Evolutionary conservation across 2,113 vertebrate species (phyloP).

Genomic region (Zonotrichia leucophrys): DNA sequence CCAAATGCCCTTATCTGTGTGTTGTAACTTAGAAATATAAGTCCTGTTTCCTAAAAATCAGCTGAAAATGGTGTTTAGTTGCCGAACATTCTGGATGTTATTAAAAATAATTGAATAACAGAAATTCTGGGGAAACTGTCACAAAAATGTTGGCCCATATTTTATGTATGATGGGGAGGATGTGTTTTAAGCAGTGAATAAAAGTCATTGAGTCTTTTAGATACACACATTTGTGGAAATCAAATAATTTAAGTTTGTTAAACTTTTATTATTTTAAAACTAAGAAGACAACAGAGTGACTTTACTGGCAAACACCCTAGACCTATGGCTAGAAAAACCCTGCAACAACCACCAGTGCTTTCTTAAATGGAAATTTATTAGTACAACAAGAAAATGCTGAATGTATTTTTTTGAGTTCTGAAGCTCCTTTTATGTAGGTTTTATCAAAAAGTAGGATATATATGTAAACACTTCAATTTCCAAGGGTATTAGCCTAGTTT

Average conservation of each 20-base stretch:
- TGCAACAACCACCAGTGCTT: background rate
- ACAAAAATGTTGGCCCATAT: background rate
- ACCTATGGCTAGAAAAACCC: background rate
- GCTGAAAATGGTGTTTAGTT: background rate
- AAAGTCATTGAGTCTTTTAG: background rate
- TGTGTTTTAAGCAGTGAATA: background rate
- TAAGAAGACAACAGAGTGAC: background rate
- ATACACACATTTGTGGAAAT: background rate
- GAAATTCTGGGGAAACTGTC: background rate
- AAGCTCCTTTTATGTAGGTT: slow-evolving; percentile 29
- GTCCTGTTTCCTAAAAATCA: background rate
- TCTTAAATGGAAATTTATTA: background rate
- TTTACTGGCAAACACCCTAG: background rate
- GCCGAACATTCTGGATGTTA: background rate
- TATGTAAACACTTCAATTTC: slow-evolving; percentile 34
- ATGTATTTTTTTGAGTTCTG: background rate
- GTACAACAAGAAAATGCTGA: background rate
- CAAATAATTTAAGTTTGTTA: background rate
- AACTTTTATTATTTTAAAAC: background rate
- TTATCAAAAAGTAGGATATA: slow-evolving; percentile 30
- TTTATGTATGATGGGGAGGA: background rate
- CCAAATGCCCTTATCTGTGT: background rate
- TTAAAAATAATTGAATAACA: background rate
- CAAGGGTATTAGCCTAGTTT: slow-evolving; percentile 43
- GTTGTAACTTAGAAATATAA: background rate